These are phyloP conservation scores for Aurelia sp. DNA, from an alignment of 30 jellyfish, hydroid and myxozoan species.

Conservation along the genomic window DNA sequence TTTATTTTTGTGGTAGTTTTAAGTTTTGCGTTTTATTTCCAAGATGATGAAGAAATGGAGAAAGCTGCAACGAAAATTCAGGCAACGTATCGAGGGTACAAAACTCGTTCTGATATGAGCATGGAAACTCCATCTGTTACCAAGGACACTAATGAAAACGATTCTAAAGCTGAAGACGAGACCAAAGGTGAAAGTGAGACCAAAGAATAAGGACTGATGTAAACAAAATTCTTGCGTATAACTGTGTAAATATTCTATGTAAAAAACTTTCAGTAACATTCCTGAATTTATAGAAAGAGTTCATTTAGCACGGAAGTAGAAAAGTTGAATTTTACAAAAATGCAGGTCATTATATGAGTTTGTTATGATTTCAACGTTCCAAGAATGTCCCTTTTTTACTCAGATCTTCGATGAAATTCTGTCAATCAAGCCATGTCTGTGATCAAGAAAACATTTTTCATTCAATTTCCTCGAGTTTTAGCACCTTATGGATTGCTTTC, in stretches of 20 bases:
- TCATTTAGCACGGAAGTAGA: no score
- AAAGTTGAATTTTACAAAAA: no score
- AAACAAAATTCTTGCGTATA: neutral
- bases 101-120: slow-evolving; percentile 47
- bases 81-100: slow-evolving; percentile 81
- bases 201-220: neutral
- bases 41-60: slow-evolving; percentile 16
- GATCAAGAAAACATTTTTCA: no score
- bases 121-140: slow-evolving; percentile 2
- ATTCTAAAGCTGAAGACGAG: slow-evolving; percentile 25
- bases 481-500: no score
- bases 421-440: no score
- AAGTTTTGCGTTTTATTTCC: no score
- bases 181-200: slow-evolving; percentile 24
- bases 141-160: slow-evolving; percentile 2
- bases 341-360: no score
- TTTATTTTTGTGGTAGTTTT: no score
- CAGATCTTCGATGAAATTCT: no score
- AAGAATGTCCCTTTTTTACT: no score
- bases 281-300: neutral
- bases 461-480: no score
- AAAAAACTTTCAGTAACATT: neutral
- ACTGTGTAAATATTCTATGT: slow-evolving; percentile 34
- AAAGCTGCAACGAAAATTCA: slow-evolving; percentile 84
- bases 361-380: no score